Conservation (phyloP, 2,888 invertebrate species). For the Megalurothrips usitatus region DNA sequence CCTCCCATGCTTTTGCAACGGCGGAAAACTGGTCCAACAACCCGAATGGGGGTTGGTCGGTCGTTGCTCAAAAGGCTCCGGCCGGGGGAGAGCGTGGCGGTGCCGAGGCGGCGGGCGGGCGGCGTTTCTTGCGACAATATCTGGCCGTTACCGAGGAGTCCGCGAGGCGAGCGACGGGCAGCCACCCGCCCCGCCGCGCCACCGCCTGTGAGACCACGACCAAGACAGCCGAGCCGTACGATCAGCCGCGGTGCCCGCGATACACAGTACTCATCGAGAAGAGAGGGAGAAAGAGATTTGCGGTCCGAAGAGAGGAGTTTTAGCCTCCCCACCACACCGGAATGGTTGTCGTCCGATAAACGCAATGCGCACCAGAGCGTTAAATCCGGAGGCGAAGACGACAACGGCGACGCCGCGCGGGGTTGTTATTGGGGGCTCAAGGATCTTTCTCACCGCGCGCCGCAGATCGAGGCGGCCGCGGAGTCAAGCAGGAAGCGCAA, state of each 20-base stretch:
- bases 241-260: not conserved
- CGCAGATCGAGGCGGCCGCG: not conserved
- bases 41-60: not conserved
- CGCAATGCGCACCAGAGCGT: not conserved
- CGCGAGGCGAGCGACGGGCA: not conserved
- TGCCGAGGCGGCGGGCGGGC: not conserved
- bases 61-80: not conserved
- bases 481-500: not conserved
- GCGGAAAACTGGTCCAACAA: not conserved
- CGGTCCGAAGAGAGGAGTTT: slow-evolving; percentile 4
- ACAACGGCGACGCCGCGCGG: too few species aligned
- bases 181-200: not conserved
- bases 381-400: not conserved
- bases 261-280: not conserved
- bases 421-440: too few species aligned
- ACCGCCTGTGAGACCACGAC: too few species aligned
- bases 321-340: not conserved
- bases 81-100: not conserved
- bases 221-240: not conserved
- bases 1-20: too few species aligned
- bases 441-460: too few species aligned
- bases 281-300: not conserved
- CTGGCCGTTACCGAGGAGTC: not conserved
- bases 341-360: too few species aligned
- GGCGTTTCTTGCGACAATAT: not conserved